Evolutionary conservation across 2,797 vertebrate genomes (phyloP).

Genomic region (Sebastiscus albofasciatus): DNA sequence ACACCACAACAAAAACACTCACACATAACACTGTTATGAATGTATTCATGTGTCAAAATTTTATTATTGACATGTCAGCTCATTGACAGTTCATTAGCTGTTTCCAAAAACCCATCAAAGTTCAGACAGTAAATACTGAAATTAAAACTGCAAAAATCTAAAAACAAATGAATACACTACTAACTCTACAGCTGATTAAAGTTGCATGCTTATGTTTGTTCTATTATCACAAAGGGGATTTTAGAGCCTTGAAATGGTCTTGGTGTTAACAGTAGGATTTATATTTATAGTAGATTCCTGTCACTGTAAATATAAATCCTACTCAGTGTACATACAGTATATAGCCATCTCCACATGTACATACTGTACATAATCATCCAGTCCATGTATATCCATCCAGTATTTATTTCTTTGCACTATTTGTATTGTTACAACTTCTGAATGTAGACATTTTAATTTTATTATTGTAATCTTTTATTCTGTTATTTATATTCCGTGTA

Average conservation of each 20-base stretch:
- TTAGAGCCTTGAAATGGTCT: not conserved
- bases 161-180: not conserved
- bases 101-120: too few relatives aligned
- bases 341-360: too few relatives aligned
- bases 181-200: not conserved
- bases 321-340: too few relatives aligned
- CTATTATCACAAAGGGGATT: not conserved
- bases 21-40: not conserved
- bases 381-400: too few relatives aligned
- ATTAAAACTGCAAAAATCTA: not conserved
- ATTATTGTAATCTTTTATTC: too few relatives aligned
- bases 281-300: too few relatives aligned
- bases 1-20: not conserved
- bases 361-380: too few relatives aligned
- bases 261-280: not conserved
- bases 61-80: slow-evolving; percentile 25
- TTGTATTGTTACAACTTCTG: too few relatives aligned
- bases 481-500: too few relatives aligned
- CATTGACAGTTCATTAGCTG: not conserved
- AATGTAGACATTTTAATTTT: too few relatives aligned
- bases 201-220: not conserved
- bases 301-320: too few relatives aligned
- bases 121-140: not conserved
- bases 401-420: too few relatives aligned
- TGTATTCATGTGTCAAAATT: not conserved